A percentile compares a stretch with the other conserved stretches of the same genome.
phyloP scores from a whole-genome alignment of 2,888 invertebrate species.

The Elgonia sp. region DNA sequence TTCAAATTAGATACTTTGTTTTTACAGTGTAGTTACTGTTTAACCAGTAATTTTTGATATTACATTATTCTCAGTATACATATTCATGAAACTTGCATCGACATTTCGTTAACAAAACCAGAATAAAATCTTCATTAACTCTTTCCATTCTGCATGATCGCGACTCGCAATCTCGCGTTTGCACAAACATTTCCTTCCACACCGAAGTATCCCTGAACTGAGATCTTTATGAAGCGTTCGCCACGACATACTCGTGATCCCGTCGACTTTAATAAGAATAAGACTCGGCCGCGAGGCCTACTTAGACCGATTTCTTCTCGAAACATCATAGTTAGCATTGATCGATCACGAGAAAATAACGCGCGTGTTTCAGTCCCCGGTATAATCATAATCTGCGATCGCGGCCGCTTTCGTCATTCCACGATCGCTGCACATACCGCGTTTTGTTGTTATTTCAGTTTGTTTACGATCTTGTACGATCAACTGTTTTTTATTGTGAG shows the following conservation, averaged over 20 bases:
- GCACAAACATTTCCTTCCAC: not conserved
- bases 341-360: constrained; percentile 72
- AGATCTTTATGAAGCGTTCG: constrained; percentile 60
- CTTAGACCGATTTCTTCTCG: constrained; percentile 66
- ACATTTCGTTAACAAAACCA: no score
- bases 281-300: constrained; percentile 52
- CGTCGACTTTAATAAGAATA: constrained; percentile 49
- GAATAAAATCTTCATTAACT: no score
- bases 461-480: constrained; percentile 38
- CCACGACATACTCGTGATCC: constrained; percentile 64
- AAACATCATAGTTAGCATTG: constrained; percentile 64
- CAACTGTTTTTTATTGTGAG: constrained; percentile 43
- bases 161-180: constrained; percentile 41
- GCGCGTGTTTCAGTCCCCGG: constrained; percentile 49
- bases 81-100: no score
- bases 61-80: no score
- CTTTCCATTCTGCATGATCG: no score
- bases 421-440: constrained; percentile 1
- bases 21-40: no score
- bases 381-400: constrained; percentile 54
- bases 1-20: no score
- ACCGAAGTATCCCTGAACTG: constrained; percentile 1
- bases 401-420: constrained; percentile 57
- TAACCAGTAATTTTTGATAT: no score
- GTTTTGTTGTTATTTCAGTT: constrained; percentile 31